Evolutionary conservation across 2,797 vertebrate genomes (phyloP).

Genomic region (Orestias chungarensis): DNA sequence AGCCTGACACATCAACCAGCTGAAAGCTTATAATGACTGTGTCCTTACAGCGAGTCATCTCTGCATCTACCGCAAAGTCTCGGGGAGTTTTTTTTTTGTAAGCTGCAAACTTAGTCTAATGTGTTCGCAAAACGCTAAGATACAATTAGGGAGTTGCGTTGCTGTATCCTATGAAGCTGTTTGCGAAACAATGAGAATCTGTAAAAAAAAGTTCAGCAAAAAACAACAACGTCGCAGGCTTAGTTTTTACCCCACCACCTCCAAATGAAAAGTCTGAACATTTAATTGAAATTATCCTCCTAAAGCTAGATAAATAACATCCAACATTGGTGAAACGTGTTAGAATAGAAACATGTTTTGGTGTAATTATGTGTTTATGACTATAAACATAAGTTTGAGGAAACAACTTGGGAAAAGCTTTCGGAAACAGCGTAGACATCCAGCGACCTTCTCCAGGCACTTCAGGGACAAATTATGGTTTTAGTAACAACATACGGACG

Average conservation of each 20-base stretch:
- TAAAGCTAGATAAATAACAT: neutral
- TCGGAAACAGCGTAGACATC: no score
- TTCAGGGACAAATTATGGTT: neutral
- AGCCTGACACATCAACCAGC: conserved; percentile 29
- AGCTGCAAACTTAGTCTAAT: neutral
- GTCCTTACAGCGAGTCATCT: conserved; percentile 16
- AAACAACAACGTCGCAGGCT: no score
- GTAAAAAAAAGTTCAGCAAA: neutral
- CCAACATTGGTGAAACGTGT: no score
- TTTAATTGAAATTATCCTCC: neutral
- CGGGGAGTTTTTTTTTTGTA: conserved; percentile 3
- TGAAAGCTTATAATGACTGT: conserved; percentile 45
- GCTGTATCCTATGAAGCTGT: neutral
- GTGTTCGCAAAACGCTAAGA: neutral
- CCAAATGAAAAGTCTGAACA: neutral
- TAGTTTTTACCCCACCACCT: neutral
- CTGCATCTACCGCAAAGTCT: conserved; percentile 19
- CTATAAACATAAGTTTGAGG: neutral
- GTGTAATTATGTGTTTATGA: neutral
- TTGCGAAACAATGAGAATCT: neutral
- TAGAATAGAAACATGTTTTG: neutral
- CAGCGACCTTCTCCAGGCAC: neutral
- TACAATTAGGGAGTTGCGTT: neutral
- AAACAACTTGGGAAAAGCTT: neutral
- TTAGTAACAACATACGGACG: neutral